Base-by-base conservation (phyloP, 2,888 invertebrate species). In the Stictocephala bisonia region DNA sequence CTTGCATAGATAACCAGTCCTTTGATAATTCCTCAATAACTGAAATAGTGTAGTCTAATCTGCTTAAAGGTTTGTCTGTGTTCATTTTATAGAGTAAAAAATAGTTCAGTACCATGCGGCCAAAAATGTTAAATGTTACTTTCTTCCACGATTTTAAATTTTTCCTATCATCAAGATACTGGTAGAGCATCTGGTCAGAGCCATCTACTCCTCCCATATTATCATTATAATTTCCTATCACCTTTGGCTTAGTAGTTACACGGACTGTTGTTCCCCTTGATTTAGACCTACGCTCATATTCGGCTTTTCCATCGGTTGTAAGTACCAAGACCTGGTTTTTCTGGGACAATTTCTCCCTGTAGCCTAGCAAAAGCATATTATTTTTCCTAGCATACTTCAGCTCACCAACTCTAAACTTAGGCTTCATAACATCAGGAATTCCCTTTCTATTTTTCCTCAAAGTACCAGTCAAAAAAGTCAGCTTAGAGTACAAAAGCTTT, bases 371-470 rank as follows among this genome's bases (percentile, higher is more conserved):
- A 24, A 66, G 24, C 26, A 64, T 18, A 11, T 35, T 9, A 20
- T 72, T 64, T 35, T 64, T 66, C 24, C 66, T 72, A 2, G 20
- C 13, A n/a, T 64, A 64, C 40, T 72, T 72, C n/a, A 13, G 64
- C 50, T 72, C 20, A 20, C 66, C 66, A 6, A 72, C 72, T 20
- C 15, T n/a, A 50, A 51, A 66, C 48, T 51, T 72, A 7, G 15
- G 15, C 35, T 64, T 60, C 29, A 60, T 29, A 18, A 29, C 50
- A 26, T 35, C 6, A 27, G 72, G 72, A 15, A 66, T 50, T 1
- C 64, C 72, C 50, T 72, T 66, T 29, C 51, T 31, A 26, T 53
- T 51, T 50, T 15, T 40, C 1, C 35, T 1, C 26, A 72, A 20
- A 15, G 64, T 64, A 51, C 72, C 72, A 35, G 72, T 72, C 1